Base-by-base conservation (phyloP, 2,797 vertebrate species). In the Muscicapa comitata region DNA sequence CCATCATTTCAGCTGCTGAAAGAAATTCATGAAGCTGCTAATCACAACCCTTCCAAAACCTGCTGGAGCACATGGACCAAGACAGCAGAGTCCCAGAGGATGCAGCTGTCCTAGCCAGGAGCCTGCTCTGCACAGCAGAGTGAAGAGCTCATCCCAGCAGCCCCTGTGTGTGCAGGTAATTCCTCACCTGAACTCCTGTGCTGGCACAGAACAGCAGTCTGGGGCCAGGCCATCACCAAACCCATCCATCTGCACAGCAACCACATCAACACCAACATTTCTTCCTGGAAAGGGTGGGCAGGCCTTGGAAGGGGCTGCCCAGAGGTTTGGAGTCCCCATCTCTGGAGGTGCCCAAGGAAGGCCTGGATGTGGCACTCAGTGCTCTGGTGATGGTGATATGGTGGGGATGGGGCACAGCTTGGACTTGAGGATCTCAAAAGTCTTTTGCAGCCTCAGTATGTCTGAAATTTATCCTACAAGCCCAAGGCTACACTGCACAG, bases 361-460 rank as follows among this genome's bases (percentile, higher is more conserved):
- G 26, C 10, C 50, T 13, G 17, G n/a, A 37, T 0, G 3, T 45
- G 40, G 26, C 75, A 78, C 50, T 35, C 35, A 35, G 35, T 35
- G 35, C 35, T 35, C 35, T 55, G 75, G 13, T 40, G 38, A 9
- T n/a, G 40, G 40, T 8, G 33, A 26, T 28, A n/a, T 0, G 0
- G 17, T 17, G 11, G 14, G 33, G 11, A 66, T 47, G 0, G 0
- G 40, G 33, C 13, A 55, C 28, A 55, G 28, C 1, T 8, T 20
- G 42, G 51, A 26, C 33, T 21, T 5, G 3, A 47, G n/a, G 75
- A 37, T 6, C 40, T 47, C 1, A 37, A 10, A 78, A 17, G 8
- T 47, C 18, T 66, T 28, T 31, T 57, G 11, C 62, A 66, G 62
- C 33, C 51, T 38, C 62, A 55, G 13, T 11, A 51, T 55, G 33